These are phyloP conservation scores for Xenus cinereus DNA, from an alignment of 2,113 vertebrate species.

Conservation along the genomic window DNA sequence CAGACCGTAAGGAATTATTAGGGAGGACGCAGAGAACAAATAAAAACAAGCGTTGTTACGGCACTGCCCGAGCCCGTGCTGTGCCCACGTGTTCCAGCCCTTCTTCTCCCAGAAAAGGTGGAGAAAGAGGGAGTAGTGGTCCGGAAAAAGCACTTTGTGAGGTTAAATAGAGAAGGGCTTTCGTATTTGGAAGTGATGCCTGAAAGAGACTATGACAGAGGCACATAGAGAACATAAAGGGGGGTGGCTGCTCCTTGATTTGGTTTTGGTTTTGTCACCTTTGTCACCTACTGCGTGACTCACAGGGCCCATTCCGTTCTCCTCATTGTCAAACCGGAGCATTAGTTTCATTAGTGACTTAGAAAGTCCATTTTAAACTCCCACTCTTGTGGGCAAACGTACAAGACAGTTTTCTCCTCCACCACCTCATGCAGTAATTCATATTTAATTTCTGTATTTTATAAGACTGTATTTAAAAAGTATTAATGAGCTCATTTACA, in stretches of 20 bases:
- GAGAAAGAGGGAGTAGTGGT: background rate
- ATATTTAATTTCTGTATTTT: background rate
- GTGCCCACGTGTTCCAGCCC: background rate
- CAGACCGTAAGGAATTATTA: background rate
- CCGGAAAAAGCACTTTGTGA: background rate
- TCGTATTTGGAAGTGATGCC: background rate
- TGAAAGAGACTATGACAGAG: background rate
- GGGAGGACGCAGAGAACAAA: background rate
- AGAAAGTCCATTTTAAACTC: background rate
- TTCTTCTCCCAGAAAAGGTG: background rate
- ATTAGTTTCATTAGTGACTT: background rate
- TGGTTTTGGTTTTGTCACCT: background rate
- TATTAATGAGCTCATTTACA: background rate
- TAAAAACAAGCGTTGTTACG: background rate
- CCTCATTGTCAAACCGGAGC: background rate
- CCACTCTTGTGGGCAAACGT: background rate
- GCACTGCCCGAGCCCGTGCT: background rate
- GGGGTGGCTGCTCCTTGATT: background rate
- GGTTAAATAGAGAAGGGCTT: background rate
- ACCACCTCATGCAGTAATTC: background rate
- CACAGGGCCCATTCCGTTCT: accelerated
- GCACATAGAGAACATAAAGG: background rate
- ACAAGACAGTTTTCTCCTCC: background rate
- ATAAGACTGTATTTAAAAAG: background rate
- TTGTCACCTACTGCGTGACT: background rate